Base-by-base conservation (phyloP, 2,888 invertebrate genomes). In the Malthinus flaveolus region DNA sequence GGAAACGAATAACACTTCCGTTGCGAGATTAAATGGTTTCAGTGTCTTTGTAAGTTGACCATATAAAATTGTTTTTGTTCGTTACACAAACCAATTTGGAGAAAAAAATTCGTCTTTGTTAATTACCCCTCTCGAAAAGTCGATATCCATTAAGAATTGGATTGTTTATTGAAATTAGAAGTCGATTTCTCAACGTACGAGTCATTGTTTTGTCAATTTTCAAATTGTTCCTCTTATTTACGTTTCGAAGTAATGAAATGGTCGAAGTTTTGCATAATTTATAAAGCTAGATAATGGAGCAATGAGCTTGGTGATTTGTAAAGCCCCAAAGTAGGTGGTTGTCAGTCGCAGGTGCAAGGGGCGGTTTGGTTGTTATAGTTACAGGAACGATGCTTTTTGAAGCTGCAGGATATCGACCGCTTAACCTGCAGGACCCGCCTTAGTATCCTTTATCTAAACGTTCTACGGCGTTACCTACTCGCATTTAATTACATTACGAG, bases 341-440 rank as follows among this genome's bases (percentile, higher is more conserved):
- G 61, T 63, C 62, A 59, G 58, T 46, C 53, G 58, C 60, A 59
- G 63, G 59, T 62, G 65, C 61, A 56, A 61, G 64, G 61, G 64
- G 65, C 61, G 66, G 64, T 57, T 54, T 59, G 64, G 66, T 68
- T 56, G 47, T 65, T 64, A 62, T 61, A 64, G 65, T 52, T 52
- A 63, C 68, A 53, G 58, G 64, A 69, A 69, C 69, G 69, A 69
- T 69, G 69, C 69, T 69, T 69, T 23, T 67, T 59, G 65, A 62
- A 63, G 65, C 66, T 66, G 65, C 66, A 65, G 64, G 63, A 64
- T 68, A 69, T 69, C 69, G 69, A 69, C 68, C 69, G 61, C 13
- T 52, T 47, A 51, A 59, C 62, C 62, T 56, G 62, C 56, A 62
- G 62, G 63, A 65, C 62, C 65, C 63, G 62, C 65, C 62, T 62